Conservation (phyloP, 2,113 vertebrate species). For the Ochotona curzoniae region DNA sequence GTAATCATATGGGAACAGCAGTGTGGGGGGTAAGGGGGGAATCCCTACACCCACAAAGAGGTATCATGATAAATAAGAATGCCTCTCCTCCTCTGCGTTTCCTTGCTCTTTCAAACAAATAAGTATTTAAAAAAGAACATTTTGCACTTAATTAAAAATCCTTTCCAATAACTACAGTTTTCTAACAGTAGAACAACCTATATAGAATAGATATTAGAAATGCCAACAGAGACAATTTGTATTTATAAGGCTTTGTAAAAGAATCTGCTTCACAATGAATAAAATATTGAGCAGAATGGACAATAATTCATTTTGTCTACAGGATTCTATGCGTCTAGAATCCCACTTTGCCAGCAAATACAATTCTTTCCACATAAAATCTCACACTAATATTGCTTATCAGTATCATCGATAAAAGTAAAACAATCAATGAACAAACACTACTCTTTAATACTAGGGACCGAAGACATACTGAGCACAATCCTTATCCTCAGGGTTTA, state of each 20-base stretch:
- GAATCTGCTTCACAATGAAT: neutral
- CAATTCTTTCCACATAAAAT: neutral
- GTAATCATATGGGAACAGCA: too few species aligned
- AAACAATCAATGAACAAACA: neutral
- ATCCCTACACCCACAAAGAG: too few species aligned
- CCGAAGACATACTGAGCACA: neutral
- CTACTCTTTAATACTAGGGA: neutral
- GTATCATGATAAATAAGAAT: too few species aligned
- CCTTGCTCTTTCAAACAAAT: too few species aligned
- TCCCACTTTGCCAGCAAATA: neutral
- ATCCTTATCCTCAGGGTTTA: neutral
- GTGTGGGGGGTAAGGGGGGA: too few species aligned
- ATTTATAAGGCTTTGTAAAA: neutral
- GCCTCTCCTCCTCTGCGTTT: too few species aligned
- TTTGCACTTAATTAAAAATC: conserved; percentile 18
- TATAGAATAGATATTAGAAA: neutral
- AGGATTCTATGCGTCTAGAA: neutral
- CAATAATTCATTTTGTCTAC: neutral
- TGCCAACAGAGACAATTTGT: neutral
- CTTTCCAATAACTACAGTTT: neutral
- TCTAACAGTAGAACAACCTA: neutral
- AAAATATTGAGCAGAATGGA: neutral
- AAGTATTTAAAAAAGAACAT: neutral
- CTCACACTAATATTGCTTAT: neutral
- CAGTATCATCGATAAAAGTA: neutral